Percentiles rank a stretch among this genome's conserved stretches.
phyloP scores from a whole-genome alignment of 2,113 vertebrate species.

The Dipodomys ordii region DNA sequence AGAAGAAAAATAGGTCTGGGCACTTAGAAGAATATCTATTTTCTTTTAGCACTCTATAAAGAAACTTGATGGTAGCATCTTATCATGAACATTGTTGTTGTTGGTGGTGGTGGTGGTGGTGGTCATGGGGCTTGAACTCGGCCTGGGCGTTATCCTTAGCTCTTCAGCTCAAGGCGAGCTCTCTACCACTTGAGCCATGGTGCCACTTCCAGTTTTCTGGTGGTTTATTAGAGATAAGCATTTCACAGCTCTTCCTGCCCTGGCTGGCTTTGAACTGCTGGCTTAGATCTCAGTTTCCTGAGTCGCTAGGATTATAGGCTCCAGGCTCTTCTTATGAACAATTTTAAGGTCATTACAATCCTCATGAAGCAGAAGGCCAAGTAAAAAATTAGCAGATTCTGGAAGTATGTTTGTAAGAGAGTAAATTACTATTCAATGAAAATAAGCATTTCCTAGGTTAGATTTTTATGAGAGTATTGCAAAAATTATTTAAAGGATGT shows the following conservation, averaged over 20 bases:
- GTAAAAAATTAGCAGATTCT: background rate
- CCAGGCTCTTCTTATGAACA: background rate
- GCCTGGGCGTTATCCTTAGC: too few species aligned
- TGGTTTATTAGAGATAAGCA: too few species aligned
- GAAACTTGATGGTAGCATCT: background rate
- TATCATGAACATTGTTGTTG: too few species aligned
- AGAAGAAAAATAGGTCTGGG: background rate
- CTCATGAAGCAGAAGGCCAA: background rate
- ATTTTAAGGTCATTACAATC: background rate
- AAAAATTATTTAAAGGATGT: conserved; percentile 11
- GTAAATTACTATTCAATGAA: background rate
- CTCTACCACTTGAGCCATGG: too few species aligned
- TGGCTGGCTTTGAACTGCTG: too few species aligned
- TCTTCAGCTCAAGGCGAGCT: too few species aligned
- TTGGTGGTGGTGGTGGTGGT: too few species aligned
- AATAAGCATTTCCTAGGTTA: background rate
- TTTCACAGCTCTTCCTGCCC: too few species aligned
- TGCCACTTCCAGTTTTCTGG: too few species aligned
- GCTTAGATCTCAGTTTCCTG: too few species aligned
- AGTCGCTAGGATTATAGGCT: too few species aligned
- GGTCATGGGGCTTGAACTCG: too few species aligned
- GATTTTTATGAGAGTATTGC: background rate
- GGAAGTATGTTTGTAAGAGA: background rate
- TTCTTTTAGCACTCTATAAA: background rate
- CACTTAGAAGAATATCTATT: background rate